phyloP scores from a whole-genome alignment of 2,888 invertebrate species.

The Candidula unifasciata region DNA sequence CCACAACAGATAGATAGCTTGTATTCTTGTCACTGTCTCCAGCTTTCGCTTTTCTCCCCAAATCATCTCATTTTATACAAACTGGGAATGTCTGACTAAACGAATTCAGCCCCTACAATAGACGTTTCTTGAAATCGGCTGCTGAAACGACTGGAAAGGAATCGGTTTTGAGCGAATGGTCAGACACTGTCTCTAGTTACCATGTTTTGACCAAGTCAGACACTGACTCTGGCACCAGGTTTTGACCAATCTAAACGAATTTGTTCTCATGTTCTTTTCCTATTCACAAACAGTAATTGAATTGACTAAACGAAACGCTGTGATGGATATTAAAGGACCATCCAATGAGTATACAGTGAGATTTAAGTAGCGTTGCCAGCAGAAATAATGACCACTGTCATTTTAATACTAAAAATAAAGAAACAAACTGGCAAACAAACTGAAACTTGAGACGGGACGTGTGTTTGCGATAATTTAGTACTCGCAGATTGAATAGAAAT shows the following conservation, averaged over 20 bases:
- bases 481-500: no score
- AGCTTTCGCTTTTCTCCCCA: no score
- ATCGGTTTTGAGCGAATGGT: conserved; percentile 20
- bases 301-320: conserved; percentile 37
- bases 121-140: neutral
- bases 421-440: neutral
- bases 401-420: neutral
- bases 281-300: conserved; percentile 38
- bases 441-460: neutral
- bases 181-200: neutral
- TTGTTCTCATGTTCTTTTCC: conserved; percentile 14
- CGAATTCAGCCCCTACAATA: conserved; percentile 26
- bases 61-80: neutral
- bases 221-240: neutral
- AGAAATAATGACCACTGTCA: neutral
- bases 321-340: conserved; percentile 9
- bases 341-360: neutral
- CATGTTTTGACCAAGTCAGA: conserved; percentile 2
- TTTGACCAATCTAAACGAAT: conserved; percentile 31
- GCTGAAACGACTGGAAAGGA: conserved; percentile 2
- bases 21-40: no score
- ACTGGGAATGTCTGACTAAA: conserved; percentile 26
- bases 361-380: neutral
- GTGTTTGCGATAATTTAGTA: neutral
- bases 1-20: no score